phyloP scores from a whole-genome alignment of 2,797 vertebrate species.

The Vipera ursinii region DNA sequence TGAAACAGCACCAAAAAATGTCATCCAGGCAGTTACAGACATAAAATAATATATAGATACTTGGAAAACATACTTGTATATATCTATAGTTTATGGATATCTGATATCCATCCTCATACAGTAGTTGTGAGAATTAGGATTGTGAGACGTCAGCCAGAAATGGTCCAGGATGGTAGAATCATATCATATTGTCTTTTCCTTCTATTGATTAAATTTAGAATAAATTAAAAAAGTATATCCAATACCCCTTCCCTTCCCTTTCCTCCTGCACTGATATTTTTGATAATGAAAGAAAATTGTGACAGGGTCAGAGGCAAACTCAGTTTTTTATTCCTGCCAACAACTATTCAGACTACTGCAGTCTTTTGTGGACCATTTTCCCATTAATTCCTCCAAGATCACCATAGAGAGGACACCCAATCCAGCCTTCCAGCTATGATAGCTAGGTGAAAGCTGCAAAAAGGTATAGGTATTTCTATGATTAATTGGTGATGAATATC shows the following conservation, averaged over 20 bases:
- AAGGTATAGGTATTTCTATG: not conserved
- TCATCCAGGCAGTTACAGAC: not conserved
- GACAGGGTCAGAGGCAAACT: constrained; percentile 52
- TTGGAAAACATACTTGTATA: not conserved
- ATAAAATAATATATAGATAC: not conserved
- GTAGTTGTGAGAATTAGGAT: constrained; percentile 40
- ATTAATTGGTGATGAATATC: not conserved
- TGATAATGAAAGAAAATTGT: constrained; percentile 47
- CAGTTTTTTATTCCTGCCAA: constrained; percentile 49
- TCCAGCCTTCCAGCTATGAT: constrained; percentile 17
- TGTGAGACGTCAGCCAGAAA: constrained; percentile 49
- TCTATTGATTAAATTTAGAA: constrained; percentile 31
- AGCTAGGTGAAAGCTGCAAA: constrained; percentile 24
- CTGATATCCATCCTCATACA: not conserved
- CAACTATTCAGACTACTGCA: constrained; percentile 45
- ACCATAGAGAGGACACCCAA: constrained; percentile 48
- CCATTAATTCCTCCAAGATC: constrained; percentile 54
- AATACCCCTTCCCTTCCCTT: not conserved
- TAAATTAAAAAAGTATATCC: constrained; percentile 23
- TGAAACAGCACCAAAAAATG: not conserved
- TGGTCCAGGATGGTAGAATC: constrained; percentile 26
- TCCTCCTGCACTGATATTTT: constrained; percentile 22
- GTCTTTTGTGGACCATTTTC: constrained; percentile 30
- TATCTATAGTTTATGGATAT: not conserved
- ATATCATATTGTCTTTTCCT: constrained; percentile 47